phyloP scores from a whole-genome alignment of 2,888 invertebrate genomes.

The Morinoia aosen region DNA sequence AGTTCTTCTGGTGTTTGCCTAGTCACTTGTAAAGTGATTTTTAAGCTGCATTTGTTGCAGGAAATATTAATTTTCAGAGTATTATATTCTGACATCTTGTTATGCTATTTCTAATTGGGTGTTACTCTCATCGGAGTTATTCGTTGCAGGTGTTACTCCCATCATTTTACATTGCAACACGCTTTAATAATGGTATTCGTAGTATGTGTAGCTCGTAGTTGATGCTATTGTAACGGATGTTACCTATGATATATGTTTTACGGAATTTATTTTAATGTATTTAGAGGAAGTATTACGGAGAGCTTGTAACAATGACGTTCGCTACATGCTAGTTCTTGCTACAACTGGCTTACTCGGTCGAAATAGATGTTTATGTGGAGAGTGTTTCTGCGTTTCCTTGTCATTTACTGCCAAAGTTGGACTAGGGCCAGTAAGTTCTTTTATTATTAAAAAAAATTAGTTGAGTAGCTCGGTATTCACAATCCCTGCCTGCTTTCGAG shows the following conservation, averaged over 20 bases:
- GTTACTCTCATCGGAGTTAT: too few species aligned
- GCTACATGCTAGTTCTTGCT: not conserved
- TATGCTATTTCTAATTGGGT: too few species aligned
- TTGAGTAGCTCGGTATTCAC: not conserved
- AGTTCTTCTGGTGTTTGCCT: not conserved
- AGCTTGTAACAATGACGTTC: not conserved
- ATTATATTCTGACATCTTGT: too few species aligned
- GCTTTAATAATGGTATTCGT: too few species aligned
- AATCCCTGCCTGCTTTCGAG: not conserved
- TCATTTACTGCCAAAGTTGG: not conserved
- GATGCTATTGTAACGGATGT: too few species aligned
- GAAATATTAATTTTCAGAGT: too few species aligned
- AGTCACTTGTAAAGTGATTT: not conserved
- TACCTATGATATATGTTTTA: too few species aligned
- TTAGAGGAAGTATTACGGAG: too few species aligned
- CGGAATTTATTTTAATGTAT: too few species aligned
- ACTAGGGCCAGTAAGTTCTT: not conserved
- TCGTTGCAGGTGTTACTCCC: too few species aligned
- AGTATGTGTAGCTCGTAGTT: too few species aligned
- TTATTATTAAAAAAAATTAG: not conserved
- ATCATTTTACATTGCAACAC: too few species aligned
- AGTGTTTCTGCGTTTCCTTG: not conserved
- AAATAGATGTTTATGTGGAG: not conserved
- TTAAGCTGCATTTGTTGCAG: not conserved
- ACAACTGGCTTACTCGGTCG: not conserved